Conservation (phyloP, 30 jellyfish, hydroid and myxozoan species). For the Cassiopea andromeda region DNA sequence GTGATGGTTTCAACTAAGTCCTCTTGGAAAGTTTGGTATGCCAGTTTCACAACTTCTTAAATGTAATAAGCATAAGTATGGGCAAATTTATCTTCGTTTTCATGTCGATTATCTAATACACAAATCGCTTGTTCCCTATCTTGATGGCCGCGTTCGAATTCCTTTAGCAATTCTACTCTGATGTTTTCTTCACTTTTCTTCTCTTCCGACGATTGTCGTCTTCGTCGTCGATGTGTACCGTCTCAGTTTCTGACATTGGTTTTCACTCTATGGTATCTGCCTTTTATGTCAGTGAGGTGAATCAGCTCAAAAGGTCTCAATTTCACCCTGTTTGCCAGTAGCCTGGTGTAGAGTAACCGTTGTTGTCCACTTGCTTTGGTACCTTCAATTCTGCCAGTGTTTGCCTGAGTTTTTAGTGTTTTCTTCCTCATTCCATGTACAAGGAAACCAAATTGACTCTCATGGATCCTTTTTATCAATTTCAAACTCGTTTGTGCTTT, state of each 20-base stretch:
- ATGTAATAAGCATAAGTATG: too few relatives aligned
- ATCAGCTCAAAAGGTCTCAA: background rate
- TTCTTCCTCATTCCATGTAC: conserved; percentile 13
- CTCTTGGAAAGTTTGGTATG: too few relatives aligned
- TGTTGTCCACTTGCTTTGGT: too few relatives aligned
- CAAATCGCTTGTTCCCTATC: too few relatives aligned
- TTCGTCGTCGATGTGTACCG: background rate
- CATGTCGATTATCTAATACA: too few relatives aligned
- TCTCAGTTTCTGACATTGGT: conserved; percentile 44
- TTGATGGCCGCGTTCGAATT: background rate
- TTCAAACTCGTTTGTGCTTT: background rate
- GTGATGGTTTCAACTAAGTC: too few relatives aligned
- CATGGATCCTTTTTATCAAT: background rate
- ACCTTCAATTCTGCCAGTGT: too few relatives aligned
- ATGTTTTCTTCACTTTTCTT: background rate
- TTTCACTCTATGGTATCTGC: background rate
- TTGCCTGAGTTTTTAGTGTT: conserved; percentile 5
- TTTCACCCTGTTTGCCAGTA: too few relatives aligned
- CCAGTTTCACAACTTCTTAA: too few relatives aligned
- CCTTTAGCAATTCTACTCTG: background rate
- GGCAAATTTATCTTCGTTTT: too few relatives aligned
- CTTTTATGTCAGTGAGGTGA: background rate
- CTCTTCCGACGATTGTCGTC: background rate
- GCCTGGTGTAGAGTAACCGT: too few relatives aligned
- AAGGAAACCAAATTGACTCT: background rate